These are phyloP conservation scores for Diplolepis rosae DNA, from an alignment of 2,888 invertebrate species.

Conservation along the genomic window DNA sequence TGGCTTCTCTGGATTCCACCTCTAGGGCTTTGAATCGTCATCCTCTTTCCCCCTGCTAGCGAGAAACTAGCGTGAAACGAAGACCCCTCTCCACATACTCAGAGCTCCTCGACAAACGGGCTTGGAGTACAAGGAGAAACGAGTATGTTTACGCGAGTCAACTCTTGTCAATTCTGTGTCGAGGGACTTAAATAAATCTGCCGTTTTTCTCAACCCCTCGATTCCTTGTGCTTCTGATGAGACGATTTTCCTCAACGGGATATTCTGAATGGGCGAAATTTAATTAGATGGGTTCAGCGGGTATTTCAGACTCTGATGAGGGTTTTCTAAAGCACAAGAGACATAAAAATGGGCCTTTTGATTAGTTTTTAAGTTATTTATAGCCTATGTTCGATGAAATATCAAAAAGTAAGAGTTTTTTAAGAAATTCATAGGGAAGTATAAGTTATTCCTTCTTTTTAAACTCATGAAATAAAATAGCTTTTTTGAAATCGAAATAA, in stretches of 20 bases:
- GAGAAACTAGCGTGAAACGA: conserved; percentile 61
- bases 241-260: conserved; percentile 9
- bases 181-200: conserved; percentile 72
- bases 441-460: too few relatives aligned
- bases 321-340: too few relatives aligned
- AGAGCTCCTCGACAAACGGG: conserved; percentile 62
- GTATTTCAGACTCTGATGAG: too few relatives aligned
- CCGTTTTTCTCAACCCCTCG: conserved; percentile 53
- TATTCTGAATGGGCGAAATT: background rate
- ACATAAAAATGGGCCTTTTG: too few relatives aligned
- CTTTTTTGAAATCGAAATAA: too few relatives aligned
- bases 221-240: conserved; percentile 29
- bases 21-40: conserved; percentile 33
- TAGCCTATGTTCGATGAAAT: too few relatives aligned
- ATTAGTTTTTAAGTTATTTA: too few relatives aligned
- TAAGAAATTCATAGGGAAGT: too few relatives aligned
- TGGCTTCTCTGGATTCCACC: conserved; percentile 39
- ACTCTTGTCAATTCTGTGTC: conserved; percentile 72
- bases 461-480: too few relatives aligned
- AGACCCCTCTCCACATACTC: conserved; percentile 38
- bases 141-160: conserved; percentile 73
- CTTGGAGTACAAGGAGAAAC: conserved; percentile 71
- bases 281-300: background rate
- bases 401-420: too few relatives aligned
- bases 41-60: conserved; percentile 49